phyloP scores from a whole-genome alignment of 1,140 invertebrate species.

The Melipona quadrifasciata region DNA sequence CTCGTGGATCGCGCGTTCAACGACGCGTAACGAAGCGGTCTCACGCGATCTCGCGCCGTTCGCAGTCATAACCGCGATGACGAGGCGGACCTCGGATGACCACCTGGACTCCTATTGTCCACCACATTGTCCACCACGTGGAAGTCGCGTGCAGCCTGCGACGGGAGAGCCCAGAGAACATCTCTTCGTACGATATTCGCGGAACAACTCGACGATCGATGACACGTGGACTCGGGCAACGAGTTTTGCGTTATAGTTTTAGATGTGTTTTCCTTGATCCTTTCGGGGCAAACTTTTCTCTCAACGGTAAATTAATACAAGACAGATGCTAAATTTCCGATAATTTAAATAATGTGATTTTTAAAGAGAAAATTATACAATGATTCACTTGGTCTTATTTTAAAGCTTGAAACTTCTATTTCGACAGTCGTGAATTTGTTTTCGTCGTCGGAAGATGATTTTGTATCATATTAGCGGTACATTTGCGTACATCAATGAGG shows the following conservation, averaged over 20 bases:
- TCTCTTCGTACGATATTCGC: too few species aligned
- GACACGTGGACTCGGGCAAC: background rate
- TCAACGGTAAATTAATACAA: background rate
- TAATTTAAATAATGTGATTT: too few species aligned
- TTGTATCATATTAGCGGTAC: too few species aligned
- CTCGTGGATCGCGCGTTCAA: conserved; percentile 2
- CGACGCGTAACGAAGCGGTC: conserved; percentile 12
- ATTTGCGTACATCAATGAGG: too few species aligned
- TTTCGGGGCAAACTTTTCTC: background rate
- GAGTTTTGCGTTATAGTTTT: background rate
- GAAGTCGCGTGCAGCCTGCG: conserved; percentile 40
- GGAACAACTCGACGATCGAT: background rate
- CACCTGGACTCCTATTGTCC: background rate
- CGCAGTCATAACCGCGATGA: background rate
- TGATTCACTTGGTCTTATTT: too few species aligned
- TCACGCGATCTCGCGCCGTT: conserved; percentile 13
- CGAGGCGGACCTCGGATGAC: background rate
- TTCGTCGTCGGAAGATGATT: too few species aligned
- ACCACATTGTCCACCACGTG: background rate
- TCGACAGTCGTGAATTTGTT: too few species aligned
- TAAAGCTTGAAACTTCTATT: too few species aligned
- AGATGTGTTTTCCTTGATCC: background rate
- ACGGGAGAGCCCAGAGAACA: background rate
- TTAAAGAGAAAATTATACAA: too few species aligned
- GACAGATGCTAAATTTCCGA: too few species aligned